Percentiles rank a stretch among this genome's conserved stretches.
Conservation (phyloP, 2,888 invertebrate genomes). For the Pammene fasciana region DNA sequence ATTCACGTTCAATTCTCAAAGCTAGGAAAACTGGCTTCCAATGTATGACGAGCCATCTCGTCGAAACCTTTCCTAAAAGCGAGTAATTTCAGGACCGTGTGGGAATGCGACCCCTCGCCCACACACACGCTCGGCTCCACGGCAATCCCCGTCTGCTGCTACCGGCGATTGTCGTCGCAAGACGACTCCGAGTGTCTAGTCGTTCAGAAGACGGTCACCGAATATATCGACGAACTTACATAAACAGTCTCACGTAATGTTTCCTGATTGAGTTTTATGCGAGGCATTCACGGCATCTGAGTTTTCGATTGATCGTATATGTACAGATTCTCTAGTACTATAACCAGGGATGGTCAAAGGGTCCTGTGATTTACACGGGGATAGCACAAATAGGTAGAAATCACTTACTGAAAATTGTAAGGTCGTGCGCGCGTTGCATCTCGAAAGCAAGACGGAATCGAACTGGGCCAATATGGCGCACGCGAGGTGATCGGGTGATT, state of each 20-base stretch:
- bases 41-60: background rate
- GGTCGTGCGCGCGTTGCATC: too few species aligned
- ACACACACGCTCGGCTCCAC: slow-evolving; percentile 32
- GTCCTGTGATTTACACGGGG: too few species aligned
- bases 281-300: slow-evolving; percentile 17
- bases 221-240: slow-evolving; percentile 26
- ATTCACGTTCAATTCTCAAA: too few species aligned
- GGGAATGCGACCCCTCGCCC: slow-evolving; percentile 39
- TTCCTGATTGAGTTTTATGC: slow-evolving; percentile 15
- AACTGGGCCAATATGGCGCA: too few species aligned
- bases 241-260: slow-evolving; percentile 32
- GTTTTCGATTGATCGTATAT: slow-evolving; percentile 18
- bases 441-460: too few species aligned
- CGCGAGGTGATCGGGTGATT: too few species aligned
- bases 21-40: background rate
- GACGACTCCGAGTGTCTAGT: slow-evolving; percentile 17
- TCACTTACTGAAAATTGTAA: too few species aligned
- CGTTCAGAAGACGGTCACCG: slow-evolving; percentile 8
- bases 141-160: slow-evolving; percentile 39
- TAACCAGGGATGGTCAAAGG: too few species aligned
- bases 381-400: too few species aligned
- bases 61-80: slow-evolving; percentile 29
- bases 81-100: slow-evolving; percentile 40
- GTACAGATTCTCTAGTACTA: slow-evolving; percentile 16
- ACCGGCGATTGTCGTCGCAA: slow-evolving; percentile 27